phyloP scores from a whole-genome alignment of 1,140 invertebrate species.

The Papilio polyxenes region DNA sequence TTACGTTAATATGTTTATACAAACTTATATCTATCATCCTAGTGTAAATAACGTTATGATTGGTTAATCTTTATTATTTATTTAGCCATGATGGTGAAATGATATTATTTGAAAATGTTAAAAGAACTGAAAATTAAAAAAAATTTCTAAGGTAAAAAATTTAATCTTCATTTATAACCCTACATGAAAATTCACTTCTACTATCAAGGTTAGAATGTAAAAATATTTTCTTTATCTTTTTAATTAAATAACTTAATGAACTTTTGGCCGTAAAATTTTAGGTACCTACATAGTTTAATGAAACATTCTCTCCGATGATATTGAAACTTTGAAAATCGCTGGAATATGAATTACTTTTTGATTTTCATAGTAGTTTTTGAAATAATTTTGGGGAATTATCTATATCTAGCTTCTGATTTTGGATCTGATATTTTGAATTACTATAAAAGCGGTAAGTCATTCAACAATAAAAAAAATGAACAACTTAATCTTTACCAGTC shows the following conservation, averaged over 20 bases:
- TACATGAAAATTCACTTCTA: not conserved
- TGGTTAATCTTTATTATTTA: no score
- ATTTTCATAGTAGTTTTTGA: conserved; percentile 16
- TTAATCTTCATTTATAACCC: not conserved
- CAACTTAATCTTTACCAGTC: no score
- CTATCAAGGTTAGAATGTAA: conserved; percentile 20
- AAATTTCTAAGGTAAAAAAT: no score
- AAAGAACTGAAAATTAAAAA: no score
- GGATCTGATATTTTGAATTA: conserved; percentile 40
- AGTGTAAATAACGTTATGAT: no score
- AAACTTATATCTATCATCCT: no score
- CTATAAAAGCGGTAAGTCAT: conserved; percentile 50
- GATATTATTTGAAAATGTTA: no score
- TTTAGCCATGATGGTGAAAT: no score
- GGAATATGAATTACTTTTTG: conserved; percentile 27
- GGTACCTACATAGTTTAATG: conserved; percentile 25
- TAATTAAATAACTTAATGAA: conserved; percentile 32
- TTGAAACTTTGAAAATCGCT: conserved; percentile 21
- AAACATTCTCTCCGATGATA: conserved; percentile 7
- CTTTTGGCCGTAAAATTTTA: conserved; percentile 29
- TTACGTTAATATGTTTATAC: no score
- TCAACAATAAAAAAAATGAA: not conserved
- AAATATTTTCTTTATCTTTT: conserved; percentile 33
- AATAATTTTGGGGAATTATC: not conserved
- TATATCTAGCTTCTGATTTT: not conserved